A percentile compares a stretch with the other conserved stretches of the same genome.
Evolutionary conservation across 2,797 vertebrate genomes (phyloP).

Genomic region (Ceyx erithaca): DNA sequence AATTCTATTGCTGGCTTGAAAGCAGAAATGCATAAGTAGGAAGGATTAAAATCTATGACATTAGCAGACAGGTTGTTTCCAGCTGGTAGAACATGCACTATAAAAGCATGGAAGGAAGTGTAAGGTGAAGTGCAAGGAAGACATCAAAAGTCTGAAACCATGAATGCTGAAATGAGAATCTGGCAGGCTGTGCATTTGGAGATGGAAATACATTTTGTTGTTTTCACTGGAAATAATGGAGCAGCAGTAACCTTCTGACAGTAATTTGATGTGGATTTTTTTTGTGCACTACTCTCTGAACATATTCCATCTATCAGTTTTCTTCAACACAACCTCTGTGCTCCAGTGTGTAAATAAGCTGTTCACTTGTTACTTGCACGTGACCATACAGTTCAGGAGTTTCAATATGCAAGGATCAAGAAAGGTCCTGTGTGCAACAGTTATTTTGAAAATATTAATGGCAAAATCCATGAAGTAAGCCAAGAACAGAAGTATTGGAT

Average conservation of each 20-base stretch:
- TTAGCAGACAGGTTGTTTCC: neutral
- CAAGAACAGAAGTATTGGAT: neutral
- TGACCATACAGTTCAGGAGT: neutral
- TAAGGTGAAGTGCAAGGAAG: neutral
- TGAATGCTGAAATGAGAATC: neutral
- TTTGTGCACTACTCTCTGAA: rapidly evolving
- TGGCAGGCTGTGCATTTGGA: neutral
- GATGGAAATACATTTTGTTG: neutral
- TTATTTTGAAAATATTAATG: neutral
- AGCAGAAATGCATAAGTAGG: neutral
- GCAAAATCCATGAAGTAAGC: neutral
- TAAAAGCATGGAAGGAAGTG: neutral
- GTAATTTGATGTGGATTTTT: neutral
- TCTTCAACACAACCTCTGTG: neutral
- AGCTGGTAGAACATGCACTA: neutral
- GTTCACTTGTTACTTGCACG: neutral
- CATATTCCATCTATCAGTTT: neutral
- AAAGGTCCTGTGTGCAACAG: neutral
- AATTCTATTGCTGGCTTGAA: neutral
- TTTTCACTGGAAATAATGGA: neutral
- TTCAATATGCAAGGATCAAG: neutral
- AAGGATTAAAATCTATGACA: neutral
- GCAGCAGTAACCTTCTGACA: neutral
- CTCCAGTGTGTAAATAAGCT: neutral
- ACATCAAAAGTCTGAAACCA: neutral